These are phyloP conservation scores for Danio aesculapii DNA, from an alignment of 2,797 vertebrate species.

Conservation along the genomic window DNA sequence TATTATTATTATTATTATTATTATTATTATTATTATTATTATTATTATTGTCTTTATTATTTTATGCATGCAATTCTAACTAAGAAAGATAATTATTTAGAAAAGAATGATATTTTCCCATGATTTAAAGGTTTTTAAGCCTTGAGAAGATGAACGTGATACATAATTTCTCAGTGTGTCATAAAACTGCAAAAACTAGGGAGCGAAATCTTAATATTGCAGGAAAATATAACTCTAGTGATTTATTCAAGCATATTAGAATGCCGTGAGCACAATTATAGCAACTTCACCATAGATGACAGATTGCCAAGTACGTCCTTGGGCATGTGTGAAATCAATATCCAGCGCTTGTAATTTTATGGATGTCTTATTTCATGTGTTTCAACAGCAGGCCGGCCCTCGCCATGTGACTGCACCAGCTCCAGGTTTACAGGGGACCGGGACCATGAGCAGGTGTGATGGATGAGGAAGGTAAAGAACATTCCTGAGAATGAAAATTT, in stretches of 20 bases:
- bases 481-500: constrained; percentile 16
- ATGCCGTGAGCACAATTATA: constrained; percentile 24
- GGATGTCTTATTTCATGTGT: constrained; percentile 32
- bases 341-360: constrained; percentile 21
- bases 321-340: constrained; percentile 41
- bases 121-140: neutral
- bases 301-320: constrained; percentile 15
- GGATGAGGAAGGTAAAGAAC: constrained; percentile 34
- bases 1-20: no score
- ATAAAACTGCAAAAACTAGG: constrained; percentile 14
- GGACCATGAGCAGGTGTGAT: constrained; percentile 29
- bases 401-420: neutral
- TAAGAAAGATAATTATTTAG: no score
- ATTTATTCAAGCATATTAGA: constrained; percentile 41
- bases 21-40: no score
- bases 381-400: neutral
- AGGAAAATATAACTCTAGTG: constrained; percentile 15
- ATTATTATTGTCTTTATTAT: no score
- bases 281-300: constrained; percentile 18
- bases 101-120: no score
- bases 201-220: neutral
- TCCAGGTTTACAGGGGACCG: neutral
- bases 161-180: neutral
- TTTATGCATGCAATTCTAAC: no score
- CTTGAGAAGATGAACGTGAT: constrained; percentile 2